Conservation (phyloP, 2,888 invertebrate genomes). For the Drosophila sordidula region DNA sequence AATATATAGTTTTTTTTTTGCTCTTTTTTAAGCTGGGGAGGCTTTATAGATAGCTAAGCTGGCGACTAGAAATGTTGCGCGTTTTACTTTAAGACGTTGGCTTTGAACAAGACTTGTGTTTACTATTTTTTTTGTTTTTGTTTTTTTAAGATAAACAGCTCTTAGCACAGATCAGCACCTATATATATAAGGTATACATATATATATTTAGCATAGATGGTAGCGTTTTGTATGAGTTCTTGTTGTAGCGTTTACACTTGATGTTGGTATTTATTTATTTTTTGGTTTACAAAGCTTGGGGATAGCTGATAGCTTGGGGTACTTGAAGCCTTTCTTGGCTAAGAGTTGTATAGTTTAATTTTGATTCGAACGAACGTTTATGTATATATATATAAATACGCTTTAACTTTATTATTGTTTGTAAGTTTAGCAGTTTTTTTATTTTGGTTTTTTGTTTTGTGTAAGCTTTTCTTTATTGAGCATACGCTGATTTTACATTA, state of each 20-base stretch:
- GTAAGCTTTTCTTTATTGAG: constrained; percentile 60
- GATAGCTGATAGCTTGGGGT: constrained; percentile 64
- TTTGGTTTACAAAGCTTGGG: constrained; percentile 73
- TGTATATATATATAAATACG: constrained; percentile 37
- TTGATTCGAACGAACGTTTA: constrained; percentile 53
- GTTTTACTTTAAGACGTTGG: constrained; percentile 57
- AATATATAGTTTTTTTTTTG: constrained; percentile 24
- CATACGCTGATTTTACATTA: constrained; percentile 83
- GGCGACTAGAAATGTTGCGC: constrained; percentile 75
- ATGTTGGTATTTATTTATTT: constrained; percentile 7
- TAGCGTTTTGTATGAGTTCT: constrained; percentile 60
- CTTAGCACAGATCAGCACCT: constrained; percentile 60
- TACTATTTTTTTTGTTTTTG: not conserved
- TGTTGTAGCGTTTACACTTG: constrained; percentile 56
- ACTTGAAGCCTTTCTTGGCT: constrained; percentile 53
- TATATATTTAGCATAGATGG: constrained; percentile 61
- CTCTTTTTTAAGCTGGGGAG: constrained; percentile 47
- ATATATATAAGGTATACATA: constrained; percentile 50
- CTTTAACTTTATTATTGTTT: constrained; percentile 36
- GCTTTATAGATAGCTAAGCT: constrained; percentile 59
- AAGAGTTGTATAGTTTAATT: constrained; percentile 50
- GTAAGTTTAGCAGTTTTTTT: constrained; percentile 43
- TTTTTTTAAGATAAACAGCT: constrained; percentile 34
- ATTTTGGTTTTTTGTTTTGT: constrained; percentile 32
- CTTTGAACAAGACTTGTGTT: constrained; percentile 22